Evolutionary conservation across 2,888 invertebrate species (phyloP).

Genomic region (Pseudanteris insignis): DNA sequence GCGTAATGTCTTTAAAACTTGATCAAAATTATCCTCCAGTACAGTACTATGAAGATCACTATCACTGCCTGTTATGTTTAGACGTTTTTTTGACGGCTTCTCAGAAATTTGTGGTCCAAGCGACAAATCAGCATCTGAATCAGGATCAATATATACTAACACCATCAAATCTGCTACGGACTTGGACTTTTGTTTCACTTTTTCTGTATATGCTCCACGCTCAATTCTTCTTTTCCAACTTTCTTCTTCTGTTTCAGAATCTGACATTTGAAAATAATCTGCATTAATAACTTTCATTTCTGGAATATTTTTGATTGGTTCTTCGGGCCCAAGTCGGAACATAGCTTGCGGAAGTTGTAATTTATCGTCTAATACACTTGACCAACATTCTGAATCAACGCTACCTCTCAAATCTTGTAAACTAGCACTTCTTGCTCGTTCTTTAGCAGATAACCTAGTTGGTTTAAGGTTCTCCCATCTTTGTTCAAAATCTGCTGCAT

Average conservation of each 20-base stretch:
- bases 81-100: slow-evolving; percentile 54
- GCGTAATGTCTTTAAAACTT: slow-evolving; percentile 67
- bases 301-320: slow-evolving; percentile 55
- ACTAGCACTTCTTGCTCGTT: slow-evolving; percentile 60
- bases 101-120: slow-evolving; percentile 62
- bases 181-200: slow-evolving; percentile 74
- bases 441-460: slow-evolving; percentile 59
- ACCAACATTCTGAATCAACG: slow-evolving; percentile 65
- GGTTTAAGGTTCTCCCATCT: slow-evolving; percentile 79
- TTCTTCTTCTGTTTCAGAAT: slow-evolving; percentile 74
- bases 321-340: slow-evolving; percentile 61
- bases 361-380: slow-evolving; percentile 53
- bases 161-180: slow-evolving; percentile 76
- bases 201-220: slow-evolving; percentile 71
- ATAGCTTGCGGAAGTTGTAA: slow-evolving; percentile 47
- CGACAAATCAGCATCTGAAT: slow-evolving; percentile 70
- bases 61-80: slow-evolving; percentile 69
- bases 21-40: slow-evolving; percentile 69
- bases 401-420: slow-evolving; percentile 76
- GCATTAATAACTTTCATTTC: slow-evolving; percentile 22
- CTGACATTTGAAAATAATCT: slow-evolving; percentile 64
- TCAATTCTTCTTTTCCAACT: slow-evolving; percentile 72
- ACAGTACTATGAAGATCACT: slow-evolving; percentile 69
- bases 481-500: slow-evolving; percentile 74
- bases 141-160: slow-evolving; percentile 74